A percentile compares a stretch with the other conserved stretches of the same genome.
Evolutionary conservation across 2,797 vertebrate species (phyloP).

Genomic region (Microctenopoma stevenorrisi): DNA sequence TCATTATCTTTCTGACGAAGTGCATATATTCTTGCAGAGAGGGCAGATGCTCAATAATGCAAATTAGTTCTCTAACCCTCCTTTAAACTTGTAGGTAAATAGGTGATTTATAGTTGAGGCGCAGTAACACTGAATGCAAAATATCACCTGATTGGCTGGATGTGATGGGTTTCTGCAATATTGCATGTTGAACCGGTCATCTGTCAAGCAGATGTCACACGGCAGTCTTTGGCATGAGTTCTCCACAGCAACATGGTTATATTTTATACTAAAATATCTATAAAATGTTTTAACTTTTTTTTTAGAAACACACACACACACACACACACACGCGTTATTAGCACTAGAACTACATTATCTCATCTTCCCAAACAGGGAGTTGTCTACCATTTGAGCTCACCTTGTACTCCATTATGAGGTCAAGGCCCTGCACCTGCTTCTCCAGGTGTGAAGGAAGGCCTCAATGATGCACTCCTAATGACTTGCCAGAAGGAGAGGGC

Average conservation of each 20-base stretch:
- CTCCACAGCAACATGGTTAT: neutral
- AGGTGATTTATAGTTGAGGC: constrained; percentile 57
- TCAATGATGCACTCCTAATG: constrained; percentile 74
- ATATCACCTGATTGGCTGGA: constrained; percentile 49
- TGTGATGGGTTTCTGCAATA: constrained; percentile 42
- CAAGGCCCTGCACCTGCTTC: constrained; percentile 75
- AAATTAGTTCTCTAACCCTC: constrained; percentile 61
- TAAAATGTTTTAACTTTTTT: neutral
- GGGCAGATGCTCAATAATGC: constrained; percentile 71
- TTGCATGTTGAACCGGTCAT: constrained; percentile 36
- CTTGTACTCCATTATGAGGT: constrained; percentile 73
- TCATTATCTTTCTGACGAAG: constrained; percentile 61
- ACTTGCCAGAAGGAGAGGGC: constrained; percentile 72
- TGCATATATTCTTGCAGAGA: constrained; percentile 60
- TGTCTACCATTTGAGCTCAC: constrained; percentile 64
- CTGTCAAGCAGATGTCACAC: constrained; percentile 23
- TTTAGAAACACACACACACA: no score
- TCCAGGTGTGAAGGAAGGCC: constrained; percentile 78
- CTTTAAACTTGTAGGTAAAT: constrained; percentile 69
- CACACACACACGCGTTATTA: neutral
- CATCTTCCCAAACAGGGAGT: constrained; percentile 40
- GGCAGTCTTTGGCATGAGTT: constrained; percentile 10
- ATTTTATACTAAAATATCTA: neutral
- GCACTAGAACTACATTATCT: neutral
- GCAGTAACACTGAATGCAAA: constrained; percentile 55